phyloP scores from a whole-genome alignment of 2,113 vertebrate species.

The Lophotis ruficrista region DNA sequence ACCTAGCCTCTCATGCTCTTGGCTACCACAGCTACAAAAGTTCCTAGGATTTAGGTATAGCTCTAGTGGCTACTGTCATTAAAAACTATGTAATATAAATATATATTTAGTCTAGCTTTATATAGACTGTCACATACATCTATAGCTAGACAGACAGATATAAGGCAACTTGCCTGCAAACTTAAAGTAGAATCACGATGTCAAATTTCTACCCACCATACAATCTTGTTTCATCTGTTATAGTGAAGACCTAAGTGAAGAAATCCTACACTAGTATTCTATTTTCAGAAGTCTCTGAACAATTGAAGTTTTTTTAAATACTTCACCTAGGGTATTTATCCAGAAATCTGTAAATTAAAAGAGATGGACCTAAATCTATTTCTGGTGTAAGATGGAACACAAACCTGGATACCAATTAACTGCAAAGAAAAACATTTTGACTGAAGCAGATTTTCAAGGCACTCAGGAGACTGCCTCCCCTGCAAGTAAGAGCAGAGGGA shows the following conservation, averaged over 20 bases:
- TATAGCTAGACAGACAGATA: neutral
- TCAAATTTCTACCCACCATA: neutral
- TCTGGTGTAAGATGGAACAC: neutral
- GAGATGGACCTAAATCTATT: slow-evolving; percentile 1
- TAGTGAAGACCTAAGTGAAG: neutral
- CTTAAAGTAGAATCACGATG: neutral
- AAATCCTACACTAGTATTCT: neutral
- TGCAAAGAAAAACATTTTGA: slow-evolving; percentile 5
- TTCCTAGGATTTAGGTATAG: neutral
- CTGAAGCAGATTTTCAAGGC: neutral
- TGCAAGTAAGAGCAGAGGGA: neutral
- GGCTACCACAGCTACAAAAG: neutral
- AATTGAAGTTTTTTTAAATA: neutral
- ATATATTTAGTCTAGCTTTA: neutral
- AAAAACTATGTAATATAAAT: neutral
- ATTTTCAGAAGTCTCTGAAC: neutral
- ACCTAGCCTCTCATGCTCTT: neutral
- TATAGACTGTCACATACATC: neutral
- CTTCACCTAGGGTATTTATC: neutral
- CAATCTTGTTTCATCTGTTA: neutral
- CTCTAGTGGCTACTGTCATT: neutral
- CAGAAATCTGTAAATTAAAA: slow-evolving; percentile 10
- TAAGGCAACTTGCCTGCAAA: neutral
- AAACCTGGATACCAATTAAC: neutral
- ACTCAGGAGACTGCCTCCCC: slow-evolving; percentile 16